Evolutionary conservation across 2,888 invertebrate genomes (phyloP).

Genomic region (Caenorhabditis sp.): DNA sequence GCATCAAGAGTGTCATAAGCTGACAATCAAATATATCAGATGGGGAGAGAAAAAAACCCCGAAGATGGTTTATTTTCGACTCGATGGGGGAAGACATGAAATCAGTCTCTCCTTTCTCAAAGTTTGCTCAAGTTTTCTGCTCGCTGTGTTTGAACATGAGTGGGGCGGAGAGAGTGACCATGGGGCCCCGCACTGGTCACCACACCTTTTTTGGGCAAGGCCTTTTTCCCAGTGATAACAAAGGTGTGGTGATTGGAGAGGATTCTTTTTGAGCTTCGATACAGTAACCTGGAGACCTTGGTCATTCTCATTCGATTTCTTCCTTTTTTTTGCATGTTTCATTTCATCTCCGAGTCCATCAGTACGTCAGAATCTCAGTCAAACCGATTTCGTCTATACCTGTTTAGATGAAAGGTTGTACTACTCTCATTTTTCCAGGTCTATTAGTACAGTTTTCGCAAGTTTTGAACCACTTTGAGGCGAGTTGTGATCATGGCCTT

Average conservation of each 20-base stretch:
- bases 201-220: conserved; percentile 38
- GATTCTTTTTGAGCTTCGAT: neutral
- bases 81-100: conserved; percentile 8
- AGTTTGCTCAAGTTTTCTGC: conserved; percentile 57
- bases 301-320: no score
- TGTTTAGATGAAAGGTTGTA: no score
- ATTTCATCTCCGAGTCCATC: no score
- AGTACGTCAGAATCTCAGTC: no score
- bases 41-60: neutral
- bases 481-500: no score
- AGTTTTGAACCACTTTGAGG: no score
- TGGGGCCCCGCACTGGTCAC: conserved; percentile 37
- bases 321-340: no score
- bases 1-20: conserved; percentile 30
- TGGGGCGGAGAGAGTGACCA: conserved; percentile 40
- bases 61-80: conserved; percentile 8
- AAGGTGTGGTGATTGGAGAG: conserved; percentile 31
- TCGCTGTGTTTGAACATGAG: conserved; percentile 25
- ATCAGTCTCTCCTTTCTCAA: neutral
- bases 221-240: conserved; percentile 19
- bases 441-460: no score
- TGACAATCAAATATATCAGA: conserved; percentile 35
- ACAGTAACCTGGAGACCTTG: neutral
- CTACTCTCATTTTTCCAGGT: no score
- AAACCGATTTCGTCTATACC: no score